Evolutionary conservation across 1,140 invertebrate species (phyloP), one percentile per base, ranked within the genome.

Genomic region (Anastatus disparis): DNA sequence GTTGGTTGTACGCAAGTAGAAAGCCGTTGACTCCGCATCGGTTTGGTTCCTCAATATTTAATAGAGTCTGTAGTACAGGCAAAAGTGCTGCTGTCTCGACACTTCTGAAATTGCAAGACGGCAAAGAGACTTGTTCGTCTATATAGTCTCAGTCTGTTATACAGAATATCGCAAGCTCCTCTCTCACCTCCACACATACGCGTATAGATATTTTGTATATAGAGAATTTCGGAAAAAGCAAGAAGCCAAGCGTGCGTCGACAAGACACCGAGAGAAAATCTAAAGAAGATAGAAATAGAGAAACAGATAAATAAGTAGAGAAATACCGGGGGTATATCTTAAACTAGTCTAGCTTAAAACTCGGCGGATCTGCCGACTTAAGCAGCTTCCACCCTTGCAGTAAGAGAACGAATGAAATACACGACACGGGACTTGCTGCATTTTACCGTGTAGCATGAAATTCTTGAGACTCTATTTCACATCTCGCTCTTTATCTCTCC

Each of bases 21-120:
- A 76, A n/a, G n/a, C n/a, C n/a, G 31, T 4, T 35, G 31, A 10
- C 31, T 35, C 31, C 4, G 10, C 17, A 22, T 12, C 22, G 17
- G 22, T 6, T 73, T 73, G 74, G 77, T 81, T 80, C 78, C 81
- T 85, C 82, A 84, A 85, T 85, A 85, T 85, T 85, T 85, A 84
- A 84, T 84, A 84, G 80, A 80, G 79, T 83, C 82, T 80, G 78
- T 79, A n/a, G n/a, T n/a, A 10, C 31, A 72, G 76, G 76, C 65
- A 62, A 75, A 78, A 17, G 77, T 83, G 82, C 83, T n/a, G n/a
- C n/a, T 85, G 81, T 77, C 83, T 84, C 83, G 81, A 84, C 82
- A 85, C 80, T 84, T 82, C 74, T 83, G 79, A 82, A 85, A 85
- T 85, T 83, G 81, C 81, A 79, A 79, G 79, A 79, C 81, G 77